phyloP scores from a whole-genome alignment of 2,888 invertebrate species.

The Leucophenga montana region DNA sequence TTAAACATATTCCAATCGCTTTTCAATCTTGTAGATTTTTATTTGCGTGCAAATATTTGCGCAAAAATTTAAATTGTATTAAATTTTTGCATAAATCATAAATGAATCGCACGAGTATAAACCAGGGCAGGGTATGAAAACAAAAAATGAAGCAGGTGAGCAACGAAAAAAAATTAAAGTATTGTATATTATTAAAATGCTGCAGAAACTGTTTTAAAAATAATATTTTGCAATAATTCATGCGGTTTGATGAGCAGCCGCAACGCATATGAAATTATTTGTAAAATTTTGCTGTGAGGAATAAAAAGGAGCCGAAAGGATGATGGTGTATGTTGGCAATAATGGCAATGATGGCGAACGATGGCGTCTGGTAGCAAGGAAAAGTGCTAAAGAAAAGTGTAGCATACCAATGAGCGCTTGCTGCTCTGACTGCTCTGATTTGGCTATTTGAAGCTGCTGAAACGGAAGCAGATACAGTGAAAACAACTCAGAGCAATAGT shows the following conservation, averaged over 20 bases:
- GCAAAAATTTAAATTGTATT: slow-evolving; percentile 18
- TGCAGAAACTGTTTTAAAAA: slow-evolving; percentile 7
- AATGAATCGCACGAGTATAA: neutral
- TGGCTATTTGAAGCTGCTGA: slow-evolving; percentile 39
- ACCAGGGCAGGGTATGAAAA: neutral
- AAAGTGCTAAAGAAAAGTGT: slow-evolving; percentile 6
- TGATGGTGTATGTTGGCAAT: neutral
- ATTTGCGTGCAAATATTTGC: slow-evolving; percentile 12
- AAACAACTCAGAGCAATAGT: slow-evolving; percentile 30
- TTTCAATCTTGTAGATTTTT: neutral
- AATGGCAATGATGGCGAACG: neutral
- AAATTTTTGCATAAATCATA: slow-evolving; percentile 18
- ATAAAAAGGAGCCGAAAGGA: neutral
- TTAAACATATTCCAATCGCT: neutral
- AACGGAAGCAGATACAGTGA: slow-evolving; percentile 47
- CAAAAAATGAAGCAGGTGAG: neutral
- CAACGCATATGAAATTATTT: slow-evolving; percentile 16
- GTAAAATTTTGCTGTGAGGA: neutral
- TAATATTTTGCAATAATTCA: slow-evolving; percentile 24
- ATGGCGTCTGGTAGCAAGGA: neutral
- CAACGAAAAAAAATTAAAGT: neutral
- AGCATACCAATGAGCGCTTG: neutral
- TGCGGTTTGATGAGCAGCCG: slow-evolving; percentile 23
- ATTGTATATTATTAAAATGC: neutral
- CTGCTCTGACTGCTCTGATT: no score